Evolutionary conservation across 2,888 invertebrate genomes (phyloP).

Genomic region (Andrena haemorrhoa): DNA sequence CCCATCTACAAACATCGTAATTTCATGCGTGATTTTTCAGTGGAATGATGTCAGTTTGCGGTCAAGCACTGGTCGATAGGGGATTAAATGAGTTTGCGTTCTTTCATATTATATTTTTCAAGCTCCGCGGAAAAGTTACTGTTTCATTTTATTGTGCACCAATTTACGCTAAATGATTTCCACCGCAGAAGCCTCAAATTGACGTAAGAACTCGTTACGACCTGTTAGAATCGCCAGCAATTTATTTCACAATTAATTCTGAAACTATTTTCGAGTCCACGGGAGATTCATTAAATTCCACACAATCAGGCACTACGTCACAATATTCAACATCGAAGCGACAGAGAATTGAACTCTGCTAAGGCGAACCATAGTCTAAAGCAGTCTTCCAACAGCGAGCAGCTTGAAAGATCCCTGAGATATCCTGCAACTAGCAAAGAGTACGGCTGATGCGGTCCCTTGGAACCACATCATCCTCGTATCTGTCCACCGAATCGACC

Average conservation of each 20-base stretch:
- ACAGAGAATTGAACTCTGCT: neutral
- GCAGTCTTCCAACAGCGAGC: neutral
- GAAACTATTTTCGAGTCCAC: too few relatives aligned
- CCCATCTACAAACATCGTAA: neutral
- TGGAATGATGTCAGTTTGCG: neutral
- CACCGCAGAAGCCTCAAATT: too few relatives aligned
- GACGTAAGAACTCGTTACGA: too few relatives aligned
- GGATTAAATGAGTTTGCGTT: neutral
- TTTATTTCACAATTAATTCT: too few relatives aligned
- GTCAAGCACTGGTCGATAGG: neutral
- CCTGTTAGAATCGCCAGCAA: too few relatives aligned
- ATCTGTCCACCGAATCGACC: conserved; percentile 50
- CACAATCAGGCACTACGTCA: too few relatives aligned
- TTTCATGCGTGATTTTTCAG: neutral
- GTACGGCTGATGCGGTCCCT: conserved; percentile 14
- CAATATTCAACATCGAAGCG: too few relatives aligned
- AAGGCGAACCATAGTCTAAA: neutral
- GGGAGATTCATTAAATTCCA: too few relatives aligned
- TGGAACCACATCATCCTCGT: conserved; percentile 27
- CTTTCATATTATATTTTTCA: neutral
- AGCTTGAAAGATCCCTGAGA: conserved; percentile 5
- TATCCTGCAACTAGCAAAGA: neutral
- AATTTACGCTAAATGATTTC: too few relatives aligned
- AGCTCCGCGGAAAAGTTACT: neutral
- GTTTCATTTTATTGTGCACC: too few relatives aligned